These are phyloP conservation scores for Andrena praecox DNA, from an alignment of 2,888 invertebrate species.

Conservation along the genomic window DNA sequence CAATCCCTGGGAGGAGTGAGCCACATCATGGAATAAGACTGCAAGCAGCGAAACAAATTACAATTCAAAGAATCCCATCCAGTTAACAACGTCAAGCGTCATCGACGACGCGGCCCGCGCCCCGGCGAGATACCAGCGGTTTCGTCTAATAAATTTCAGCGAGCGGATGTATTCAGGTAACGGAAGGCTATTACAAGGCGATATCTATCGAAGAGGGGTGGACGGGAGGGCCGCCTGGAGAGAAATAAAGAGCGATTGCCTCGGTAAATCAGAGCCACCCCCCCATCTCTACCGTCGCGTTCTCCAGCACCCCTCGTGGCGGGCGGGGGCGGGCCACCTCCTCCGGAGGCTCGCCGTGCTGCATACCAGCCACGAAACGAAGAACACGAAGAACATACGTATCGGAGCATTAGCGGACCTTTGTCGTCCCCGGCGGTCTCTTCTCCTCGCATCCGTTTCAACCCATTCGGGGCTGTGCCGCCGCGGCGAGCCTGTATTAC, in stretches of 20 bases:
- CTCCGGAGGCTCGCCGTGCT: conserved; percentile 64
- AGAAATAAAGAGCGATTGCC: conserved; percentile 85
- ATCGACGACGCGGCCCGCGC: conserved; percentile 32
- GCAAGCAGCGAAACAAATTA: conserved; percentile 3
- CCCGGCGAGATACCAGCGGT: conserved; percentile 37
- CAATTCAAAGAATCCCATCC: neutral
- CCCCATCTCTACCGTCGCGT: conserved; percentile 46
- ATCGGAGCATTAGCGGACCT: conserved; percentile 82
- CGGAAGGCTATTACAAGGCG: conserved; percentile 85
- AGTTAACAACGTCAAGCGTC: conserved; percentile 26
- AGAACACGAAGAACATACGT: conserved; percentile 82
- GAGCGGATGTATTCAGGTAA: conserved; percentile 83
- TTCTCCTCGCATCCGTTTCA: conserved; percentile 60
- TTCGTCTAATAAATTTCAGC: conserved; percentile 75
- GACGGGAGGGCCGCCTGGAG: conserved; percentile 84
- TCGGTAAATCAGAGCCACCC: conserved; percentile 83
- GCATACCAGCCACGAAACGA: conserved; percentile 73
- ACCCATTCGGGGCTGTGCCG: conserved; percentile 64
- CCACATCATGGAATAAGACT: neutral
- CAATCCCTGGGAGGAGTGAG: too few species aligned
- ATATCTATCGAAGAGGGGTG: conserved; percentile 84
- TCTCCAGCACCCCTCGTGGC: conserved; percentile 34
- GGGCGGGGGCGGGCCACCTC: conserved; percentile 52
- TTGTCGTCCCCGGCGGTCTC: conserved; percentile 60
- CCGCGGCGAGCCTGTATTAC: conserved; percentile 59